Conservation (phyloP, 1,140 invertebrate species). For the Brachionus manjavacas region DNA sequence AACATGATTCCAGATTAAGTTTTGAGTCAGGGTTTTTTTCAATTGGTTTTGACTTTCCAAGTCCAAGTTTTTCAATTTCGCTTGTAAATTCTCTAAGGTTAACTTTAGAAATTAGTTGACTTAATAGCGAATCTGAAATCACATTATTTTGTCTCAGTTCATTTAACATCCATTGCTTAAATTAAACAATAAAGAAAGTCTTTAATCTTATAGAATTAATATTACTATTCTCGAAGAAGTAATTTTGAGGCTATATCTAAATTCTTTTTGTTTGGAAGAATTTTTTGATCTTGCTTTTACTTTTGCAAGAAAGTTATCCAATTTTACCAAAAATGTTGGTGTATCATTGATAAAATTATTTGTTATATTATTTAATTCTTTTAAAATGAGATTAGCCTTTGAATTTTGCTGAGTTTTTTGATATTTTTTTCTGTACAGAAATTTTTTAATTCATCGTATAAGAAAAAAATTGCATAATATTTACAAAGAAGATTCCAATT, state of each 20-base stretch:
- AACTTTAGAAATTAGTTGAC: neutral
- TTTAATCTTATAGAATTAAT: neutral
- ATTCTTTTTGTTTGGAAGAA: slow-evolving; percentile 5
- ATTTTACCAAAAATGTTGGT: neutral
- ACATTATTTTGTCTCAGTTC: neutral
- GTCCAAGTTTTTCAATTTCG: neutral
- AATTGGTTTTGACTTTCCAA: neutral
- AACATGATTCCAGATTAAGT: neutral
- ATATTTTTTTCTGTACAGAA: slow-evolving; percentile 1
- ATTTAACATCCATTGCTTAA: neutral
- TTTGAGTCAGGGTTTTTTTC: neutral
- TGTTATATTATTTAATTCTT: slow-evolving; percentile 23
- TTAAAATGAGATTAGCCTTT: neutral
- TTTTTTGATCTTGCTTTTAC: neutral
- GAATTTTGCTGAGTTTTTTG: neutral
- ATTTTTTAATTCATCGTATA: neutral
- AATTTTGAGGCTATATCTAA: neutral
- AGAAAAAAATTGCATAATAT: neutral
- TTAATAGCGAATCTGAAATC: neutral
- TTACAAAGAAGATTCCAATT: slow-evolving; percentile 1
- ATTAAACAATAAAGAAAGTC: neutral
- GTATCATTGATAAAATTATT: slow-evolving; percentile 16
- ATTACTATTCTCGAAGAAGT: neutral
- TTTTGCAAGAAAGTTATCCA: neutral
- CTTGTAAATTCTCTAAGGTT: neutral